Conservation (phyloP, 2,888 invertebrate genomes). For the Stenolophus ochropezus region DNA sequence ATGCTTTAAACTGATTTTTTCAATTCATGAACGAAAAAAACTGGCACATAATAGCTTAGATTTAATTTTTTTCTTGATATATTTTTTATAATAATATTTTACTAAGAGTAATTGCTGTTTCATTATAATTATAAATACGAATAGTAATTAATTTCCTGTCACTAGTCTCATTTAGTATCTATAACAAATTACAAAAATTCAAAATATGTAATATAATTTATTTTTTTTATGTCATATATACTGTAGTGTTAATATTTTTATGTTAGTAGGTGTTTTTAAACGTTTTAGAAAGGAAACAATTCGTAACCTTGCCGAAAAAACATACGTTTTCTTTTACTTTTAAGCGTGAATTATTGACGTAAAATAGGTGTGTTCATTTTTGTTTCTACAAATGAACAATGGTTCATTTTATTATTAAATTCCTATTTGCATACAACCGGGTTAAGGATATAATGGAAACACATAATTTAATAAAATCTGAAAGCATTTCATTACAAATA, state of each 20-base stretch:
- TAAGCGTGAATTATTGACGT: neutral
- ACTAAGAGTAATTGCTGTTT: too few species aligned
- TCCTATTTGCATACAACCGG: neutral
- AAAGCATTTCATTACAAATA: neutral
- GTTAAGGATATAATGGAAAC: neutral
- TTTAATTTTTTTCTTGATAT: too few species aligned
- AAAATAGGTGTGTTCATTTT: neutral
- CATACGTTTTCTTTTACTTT: neutral
- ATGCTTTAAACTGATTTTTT: too few species aligned
- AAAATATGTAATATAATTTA: too few species aligned
- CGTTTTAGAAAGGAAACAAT: conserved; percentile 11
- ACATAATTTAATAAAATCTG: neutral
- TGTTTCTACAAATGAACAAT: neutral
- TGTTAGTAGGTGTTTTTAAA: neutral
- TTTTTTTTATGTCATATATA: neutral
- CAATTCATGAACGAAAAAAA: too few species aligned
- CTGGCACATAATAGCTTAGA: too few species aligned
- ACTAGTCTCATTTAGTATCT: too few species aligned
- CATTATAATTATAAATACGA: too few species aligned
- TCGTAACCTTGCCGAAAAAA: neutral
- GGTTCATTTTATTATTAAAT: neutral
- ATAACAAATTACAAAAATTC: too few species aligned
- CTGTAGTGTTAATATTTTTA: neutral
- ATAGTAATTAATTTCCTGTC: too few species aligned
- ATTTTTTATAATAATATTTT: too few species aligned